Evolutionary conservation across 2,113 vertebrate genomes (phyloP), one percentile per base, ranked within the genome.

Genomic region (Heterocephalus glaber): DNA sequence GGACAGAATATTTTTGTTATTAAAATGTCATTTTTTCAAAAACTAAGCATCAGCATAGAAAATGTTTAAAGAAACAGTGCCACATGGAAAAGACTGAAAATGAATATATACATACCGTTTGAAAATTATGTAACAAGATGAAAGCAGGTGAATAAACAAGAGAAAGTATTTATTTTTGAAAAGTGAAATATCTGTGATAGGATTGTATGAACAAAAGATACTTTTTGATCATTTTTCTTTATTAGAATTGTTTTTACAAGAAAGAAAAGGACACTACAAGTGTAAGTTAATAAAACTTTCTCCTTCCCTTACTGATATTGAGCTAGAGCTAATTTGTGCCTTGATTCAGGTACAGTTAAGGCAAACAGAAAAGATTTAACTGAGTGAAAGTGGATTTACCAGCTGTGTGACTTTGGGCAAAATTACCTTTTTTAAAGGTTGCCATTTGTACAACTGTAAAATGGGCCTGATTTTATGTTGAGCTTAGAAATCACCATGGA

Each of bases 41-140:
- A 84, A 70, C 28, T 54, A 90, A 93, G 16, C 65, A 65, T 74
- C 70, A 82, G 63, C 12, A 72, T 20, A 87, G 24, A n/a, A 95
- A 94, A 35, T 86, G 52, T 58, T 95, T 90, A 76, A 87, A 94
- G 63, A 90, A 92, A 92, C 41, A 87, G 70, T 68, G 66, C 24
- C 65, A 88, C 17, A 83, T 81, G 14, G 76, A 74, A 95, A 84
- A 94, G 86, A 95, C 72, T 74, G 47, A 58, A 72, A 88, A 87
- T 60, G 14, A 44, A 85, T n/a, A 77, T 74, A 65, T 72, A 77
- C 72, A 65, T 72, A 44, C 33, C 28, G 63, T 76, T 88, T 68
- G n/a, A 24, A 12, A 86, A 79, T 30, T 44, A 76, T 8, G 17
- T 44, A 81, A 60, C 95, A 58, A 47, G 47, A 92, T 63, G 38